Evolutionary conservation across 1,140 invertebrate genomes (phyloP).

Genomic region (Aphis gossypii): DNA sequence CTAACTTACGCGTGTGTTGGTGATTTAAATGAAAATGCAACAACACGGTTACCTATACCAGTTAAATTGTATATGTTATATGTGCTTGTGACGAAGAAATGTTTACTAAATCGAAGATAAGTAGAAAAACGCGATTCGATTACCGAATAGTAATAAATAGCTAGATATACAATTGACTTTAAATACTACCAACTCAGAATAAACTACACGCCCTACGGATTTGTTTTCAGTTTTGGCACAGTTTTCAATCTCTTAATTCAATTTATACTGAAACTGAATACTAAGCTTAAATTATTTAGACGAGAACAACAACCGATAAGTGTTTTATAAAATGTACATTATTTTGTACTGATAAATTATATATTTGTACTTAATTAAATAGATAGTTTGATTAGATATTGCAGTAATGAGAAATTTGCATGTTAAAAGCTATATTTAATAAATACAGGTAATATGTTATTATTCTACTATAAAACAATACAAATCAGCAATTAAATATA

Average conservation of each 20-base stretch:
- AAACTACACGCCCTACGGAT: background rate
- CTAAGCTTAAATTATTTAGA: background rate
- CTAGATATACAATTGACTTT: background rate
- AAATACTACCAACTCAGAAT: background rate
- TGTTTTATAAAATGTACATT: background rate
- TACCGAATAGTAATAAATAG: background rate
- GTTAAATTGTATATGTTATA: background rate
- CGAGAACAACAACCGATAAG: background rate
- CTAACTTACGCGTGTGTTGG: background rate
- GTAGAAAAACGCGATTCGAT: conserved; percentile 33
- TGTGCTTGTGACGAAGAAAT: background rate
- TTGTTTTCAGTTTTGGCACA: conserved; percentile 5
- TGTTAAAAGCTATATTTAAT: background rate
- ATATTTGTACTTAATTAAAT: background rate
- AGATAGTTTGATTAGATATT: background rate
- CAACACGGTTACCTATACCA: background rate
- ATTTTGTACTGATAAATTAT: background rate
- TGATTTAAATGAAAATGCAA: conserved; percentile 53
- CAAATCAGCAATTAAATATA: conserved; percentile 10
- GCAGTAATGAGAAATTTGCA: background rate
- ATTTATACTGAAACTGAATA: conserved; percentile 16
- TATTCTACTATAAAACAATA: background rate
- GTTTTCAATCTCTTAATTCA: background rate
- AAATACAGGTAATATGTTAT: background rate
- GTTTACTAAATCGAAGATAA: conserved; percentile 4